Evolutionary conservation across 2,888 invertebrate genomes (phyloP).

Genomic region (Pandemis heparana): DNA sequence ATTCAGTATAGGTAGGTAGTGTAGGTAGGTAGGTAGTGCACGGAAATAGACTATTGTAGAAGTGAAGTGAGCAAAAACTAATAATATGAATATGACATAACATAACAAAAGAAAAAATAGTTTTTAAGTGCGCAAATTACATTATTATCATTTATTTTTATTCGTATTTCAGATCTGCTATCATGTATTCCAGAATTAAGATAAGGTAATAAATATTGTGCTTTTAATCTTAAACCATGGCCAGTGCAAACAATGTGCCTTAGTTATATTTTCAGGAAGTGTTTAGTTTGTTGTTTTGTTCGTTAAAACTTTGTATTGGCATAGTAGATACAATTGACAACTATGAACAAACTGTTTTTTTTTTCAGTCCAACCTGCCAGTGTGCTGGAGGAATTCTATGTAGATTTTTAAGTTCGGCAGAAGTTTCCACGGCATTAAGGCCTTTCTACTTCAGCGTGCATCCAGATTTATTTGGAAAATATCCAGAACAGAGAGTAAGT

Average conservation of each 20-base stretch:
- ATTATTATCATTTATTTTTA: conserved; percentile 1
- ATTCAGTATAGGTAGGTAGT: too few relatives aligned
- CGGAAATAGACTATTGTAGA: too few relatives aligned
- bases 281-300: background rate
- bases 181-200: conserved; percentile 78
- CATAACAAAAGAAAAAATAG: conserved; percentile 26
- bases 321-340: background rate
- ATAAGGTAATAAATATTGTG: conserved; percentile 61
- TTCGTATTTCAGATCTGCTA: conserved; percentile 38
- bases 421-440: conserved; percentile 95
- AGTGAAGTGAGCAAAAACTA: background rate
- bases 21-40: too few relatives aligned
- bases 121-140: conserved; percentile 33
- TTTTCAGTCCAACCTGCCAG: conserved; percentile 53
- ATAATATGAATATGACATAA: conserved; percentile 10
- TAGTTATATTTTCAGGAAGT: background rate
- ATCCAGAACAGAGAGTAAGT: conserved; percentile 94
- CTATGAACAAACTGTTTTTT: background rate
- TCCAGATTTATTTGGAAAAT: conserved; percentile 97
- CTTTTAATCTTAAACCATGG: background rate
- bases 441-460: conserved; percentile 98
- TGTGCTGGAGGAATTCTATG: conserved; percentile 61
- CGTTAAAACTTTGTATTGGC: background rate
- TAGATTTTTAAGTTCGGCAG: conserved; percentile 89
- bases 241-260: background rate